phyloP scores from a whole-genome alignment of 1,140 invertebrate species.

The Lepidotrigona ventralis region DNA sequence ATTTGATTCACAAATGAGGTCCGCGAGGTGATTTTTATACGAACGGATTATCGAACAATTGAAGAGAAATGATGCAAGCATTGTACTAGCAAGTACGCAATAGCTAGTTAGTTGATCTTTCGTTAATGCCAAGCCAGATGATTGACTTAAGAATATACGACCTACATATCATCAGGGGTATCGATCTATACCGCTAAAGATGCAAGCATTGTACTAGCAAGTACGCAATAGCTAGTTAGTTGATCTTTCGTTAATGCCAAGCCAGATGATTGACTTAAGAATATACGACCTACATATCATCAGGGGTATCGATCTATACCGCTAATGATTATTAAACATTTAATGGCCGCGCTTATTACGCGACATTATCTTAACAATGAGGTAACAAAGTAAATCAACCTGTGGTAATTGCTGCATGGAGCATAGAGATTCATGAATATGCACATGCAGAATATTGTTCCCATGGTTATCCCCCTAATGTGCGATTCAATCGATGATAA shows the following conservation, averaged over 20 bases:
- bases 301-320: not conserved
- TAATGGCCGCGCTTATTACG: slow-evolving; percentile 16
- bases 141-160: not conserved
- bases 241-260: not conserved
- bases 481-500: slow-evolving; percentile 35
- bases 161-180: not conserved
- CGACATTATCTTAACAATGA: slow-evolving; percentile 24
- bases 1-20: too few species aligned
- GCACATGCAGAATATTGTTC: not conserved
- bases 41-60: too few species aligned
- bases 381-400: slow-evolving; percentile 30
- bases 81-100: too few species aligned
- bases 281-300: not conserved
- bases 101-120: not conserved
- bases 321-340: slow-evolving; percentile 26
- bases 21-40: too few species aligned
- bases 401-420: slow-evolving; percentile 11
- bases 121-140: not conserved
- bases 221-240: not conserved
- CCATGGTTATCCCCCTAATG: not conserved
- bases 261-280: not conserved
- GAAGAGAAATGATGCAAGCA: too few species aligned
- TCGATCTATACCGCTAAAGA: not conserved
- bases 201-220: too few species aligned
- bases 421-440: slow-evolving; percentile 16